Evolutionary conservation across 2,888 invertebrate genomes (phyloP), one percentile per base, ranked within the genome.

Genomic region (Drosophila bunnanda): DNA sequence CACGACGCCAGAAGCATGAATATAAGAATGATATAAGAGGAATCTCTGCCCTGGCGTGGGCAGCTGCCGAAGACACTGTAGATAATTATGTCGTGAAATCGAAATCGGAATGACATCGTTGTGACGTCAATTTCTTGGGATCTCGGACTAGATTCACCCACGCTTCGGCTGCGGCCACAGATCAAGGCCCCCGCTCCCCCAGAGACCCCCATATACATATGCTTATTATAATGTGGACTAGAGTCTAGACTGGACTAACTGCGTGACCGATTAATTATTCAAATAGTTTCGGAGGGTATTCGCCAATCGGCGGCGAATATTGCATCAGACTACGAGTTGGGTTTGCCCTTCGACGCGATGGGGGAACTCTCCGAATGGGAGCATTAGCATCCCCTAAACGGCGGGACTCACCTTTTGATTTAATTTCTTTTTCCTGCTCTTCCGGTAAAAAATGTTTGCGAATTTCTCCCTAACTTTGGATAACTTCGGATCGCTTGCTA

Each of bases 391-490:
- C 70, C 50, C 68, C 15, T 1, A 13, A 8, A 8, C 7, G 10
- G 5, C 22, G 25, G 36, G 43, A 81, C 86, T 86, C 76, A 86
- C 85, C 86, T 86, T 75, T 86, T 86, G 89, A 82, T 84, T 90
- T 82, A 78, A 80, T 90, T 91, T 91, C 86, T 89, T 90, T 90
- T 83, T 89, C 88, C 87, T 52, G 50, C 32, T 89, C 86, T 89
- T 90, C 87, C 80, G 89, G 81, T 89, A 87, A 83, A 87, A 82
- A 90, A 90, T 91, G 88, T 75, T 90, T 89, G 82, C 80, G 77
- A 79, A 77, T 82, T 80, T 85, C 76, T 79, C 67, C 80, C 82
- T 68, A 83, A 85, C 76, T 76, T 72, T 75, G 78, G 50, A 70
- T 48, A 48, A 52, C 50, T 34, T 32, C 6, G 50, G 38, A 53